Evolutionary conservation across 2,797 vertebrate species (phyloP), one percentile per base, ranked within the genome.

Genomic region (Tympanoctomys barrerae): DNA sequence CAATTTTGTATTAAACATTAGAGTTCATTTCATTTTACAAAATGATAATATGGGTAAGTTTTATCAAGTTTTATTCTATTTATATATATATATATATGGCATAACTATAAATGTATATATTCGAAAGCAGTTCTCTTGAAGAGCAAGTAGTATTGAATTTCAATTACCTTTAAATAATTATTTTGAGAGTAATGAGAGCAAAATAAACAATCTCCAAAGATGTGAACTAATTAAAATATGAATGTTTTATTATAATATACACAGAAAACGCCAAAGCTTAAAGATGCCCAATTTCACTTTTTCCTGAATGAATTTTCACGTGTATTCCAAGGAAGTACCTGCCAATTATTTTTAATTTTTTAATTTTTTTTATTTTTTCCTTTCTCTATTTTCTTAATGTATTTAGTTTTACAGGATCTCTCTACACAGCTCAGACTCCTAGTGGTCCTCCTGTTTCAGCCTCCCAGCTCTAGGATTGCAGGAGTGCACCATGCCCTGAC

Each of bases 11-110:
- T 21, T 88, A 19, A 94, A 94, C 92, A 21, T 14, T 33, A 68
- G 14, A 46, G 11, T 90, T 87, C 31, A 80, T 85, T 85, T 94
- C n/a, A 70, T 57, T 89, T 59, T 87, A 49, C 42, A 90, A 82
- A 75, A 19, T 49, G 26, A 62, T 31, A 64, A 46, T 12, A 33
- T 0, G 26, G 68, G 31, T 61, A 7, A 28, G 70, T 66, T 84
- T 46, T 70, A 73, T 91, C 52, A 89, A 66, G 18, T n/a, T 19
- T 79, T 73, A n/a, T 31, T 70, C 94, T 93, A 83, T 3, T 5
- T 89, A 9, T 22, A 22, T 24, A 61, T 24, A 24, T 75, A 57
- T 64, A n/a, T 42, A 87, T 78, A 57, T 57, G 19, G 46, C n/a
- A 14, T 36, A 59, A 73, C 7, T 77, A 10, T 64, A 87, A 77